Conservation (phyloP, 2,888 invertebrate genomes). For the Macrosiphum euphorbiae region DNA sequence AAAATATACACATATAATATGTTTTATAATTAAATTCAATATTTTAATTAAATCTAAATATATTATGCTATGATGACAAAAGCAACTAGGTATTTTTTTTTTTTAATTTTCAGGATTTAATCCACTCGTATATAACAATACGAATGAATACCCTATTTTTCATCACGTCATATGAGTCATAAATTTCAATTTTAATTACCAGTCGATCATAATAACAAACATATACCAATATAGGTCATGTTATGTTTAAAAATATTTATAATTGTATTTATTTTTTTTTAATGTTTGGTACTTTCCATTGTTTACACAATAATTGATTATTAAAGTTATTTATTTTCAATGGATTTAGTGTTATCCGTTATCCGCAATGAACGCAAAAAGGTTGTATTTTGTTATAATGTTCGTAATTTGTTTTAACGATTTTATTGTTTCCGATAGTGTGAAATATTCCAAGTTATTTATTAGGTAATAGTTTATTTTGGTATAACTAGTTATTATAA, state of each 20-base stretch:
- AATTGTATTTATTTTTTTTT: background rate
- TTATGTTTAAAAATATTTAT: background rate
- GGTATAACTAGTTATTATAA: background rate
- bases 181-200: background rate
- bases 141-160: background rate
- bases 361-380: background rate
- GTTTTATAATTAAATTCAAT: background rate
- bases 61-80: background rate
- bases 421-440: background rate
- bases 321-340: background rate
- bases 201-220: background rate
- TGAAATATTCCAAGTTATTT: background rate
- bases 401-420: background rate
- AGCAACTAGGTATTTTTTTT: background rate
- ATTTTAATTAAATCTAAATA: background rate
- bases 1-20: background rate
- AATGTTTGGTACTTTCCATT: background rate
- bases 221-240: background rate
- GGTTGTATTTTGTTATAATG: background rate
- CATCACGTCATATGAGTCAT: background rate
- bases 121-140: background rate
- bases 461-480: conserved; percentile 12
- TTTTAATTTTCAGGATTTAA: background rate
- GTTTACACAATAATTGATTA: background rate
- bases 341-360: background rate